These are phyloP conservation scores for Turritopsis rubra DNA, from an alignment of 30 jellyfish, hydroid and myxozoan species.

Conservation along the genomic window DNA sequence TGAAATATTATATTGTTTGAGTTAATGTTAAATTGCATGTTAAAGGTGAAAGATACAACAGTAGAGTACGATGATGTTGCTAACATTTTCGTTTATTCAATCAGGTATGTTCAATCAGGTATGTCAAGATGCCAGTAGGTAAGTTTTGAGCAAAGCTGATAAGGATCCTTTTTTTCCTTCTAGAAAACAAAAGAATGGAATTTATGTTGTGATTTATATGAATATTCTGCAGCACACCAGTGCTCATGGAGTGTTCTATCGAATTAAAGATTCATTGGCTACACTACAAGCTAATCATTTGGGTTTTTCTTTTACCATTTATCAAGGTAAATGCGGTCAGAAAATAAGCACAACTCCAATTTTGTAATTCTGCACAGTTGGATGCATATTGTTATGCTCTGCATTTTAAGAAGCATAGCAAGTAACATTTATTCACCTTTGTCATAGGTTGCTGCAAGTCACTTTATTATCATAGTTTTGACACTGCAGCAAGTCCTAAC, in stretches of 20 bases:
- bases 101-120: not conserved
- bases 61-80: not conserved
- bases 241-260: not conserved
- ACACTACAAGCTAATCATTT: not conserved
- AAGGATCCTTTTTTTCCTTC: not conserved
- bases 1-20: too few species aligned
- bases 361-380: too few species aligned
- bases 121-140: not conserved
- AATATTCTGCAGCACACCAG: not conserved
- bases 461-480: conserved; percentile 18
- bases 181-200: not conserved
- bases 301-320: not conserved
- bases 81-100: not conserved
- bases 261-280: not conserved
- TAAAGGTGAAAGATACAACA: not conserved
- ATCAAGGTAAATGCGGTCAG: not conserved
- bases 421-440: too few species aligned
- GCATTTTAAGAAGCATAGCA: too few species aligned
- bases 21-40: too few species aligned
- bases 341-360: not conserved
- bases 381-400: too few species aligned
- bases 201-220: not conserved
- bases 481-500: not conserved
- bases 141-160: not conserved
- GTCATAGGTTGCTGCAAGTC: conserved; percentile 31